A percentile compares a stretch with the other conserved stretches of the same genome.
phyloP scores from a whole-genome alignment of 1,140 invertebrate genomes.

The Archegozetes longisetosus region DNA sequence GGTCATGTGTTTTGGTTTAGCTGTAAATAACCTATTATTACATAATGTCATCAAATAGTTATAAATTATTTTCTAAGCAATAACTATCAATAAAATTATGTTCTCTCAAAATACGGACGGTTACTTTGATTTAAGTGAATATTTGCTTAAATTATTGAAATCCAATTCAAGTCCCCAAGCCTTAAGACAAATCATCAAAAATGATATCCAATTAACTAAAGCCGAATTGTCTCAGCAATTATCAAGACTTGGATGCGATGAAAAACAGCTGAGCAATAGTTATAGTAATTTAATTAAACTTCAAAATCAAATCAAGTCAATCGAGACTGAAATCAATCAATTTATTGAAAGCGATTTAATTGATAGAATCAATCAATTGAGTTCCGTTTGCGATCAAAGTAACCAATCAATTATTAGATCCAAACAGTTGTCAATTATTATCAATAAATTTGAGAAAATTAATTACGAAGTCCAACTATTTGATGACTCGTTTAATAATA shows the following conservation, averaged over 20 bases:
- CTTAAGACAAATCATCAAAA: not conserved
- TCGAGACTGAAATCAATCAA: not conserved
- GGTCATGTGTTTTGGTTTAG: no score
- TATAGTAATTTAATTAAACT: not conserved
- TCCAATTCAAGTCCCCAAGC: not conserved
- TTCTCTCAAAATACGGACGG: not conserved
- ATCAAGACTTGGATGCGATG: not conserved
- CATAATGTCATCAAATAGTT: no score
- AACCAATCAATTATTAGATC: not conserved
- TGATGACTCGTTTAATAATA: not conserved
- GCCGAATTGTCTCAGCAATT: not conserved
- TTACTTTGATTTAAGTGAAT: not conserved
- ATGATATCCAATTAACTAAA: not conserved
- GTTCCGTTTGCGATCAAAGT: not conserved
- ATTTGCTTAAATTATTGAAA: not conserved
- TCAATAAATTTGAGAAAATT: not conserved
- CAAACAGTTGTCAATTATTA: not conserved
- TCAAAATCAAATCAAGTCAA: not conserved
- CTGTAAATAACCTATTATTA: no score
- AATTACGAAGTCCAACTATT: not conserved
- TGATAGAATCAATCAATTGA: not conserved
- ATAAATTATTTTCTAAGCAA: no score
- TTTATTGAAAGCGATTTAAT: not conserved
- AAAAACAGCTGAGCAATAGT: not conserved
- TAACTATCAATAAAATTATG: no score